Evolutionary conservation across 1,140 invertebrate genomes (phyloP).

Genomic region (Drosophila chauvacae): DNA sequence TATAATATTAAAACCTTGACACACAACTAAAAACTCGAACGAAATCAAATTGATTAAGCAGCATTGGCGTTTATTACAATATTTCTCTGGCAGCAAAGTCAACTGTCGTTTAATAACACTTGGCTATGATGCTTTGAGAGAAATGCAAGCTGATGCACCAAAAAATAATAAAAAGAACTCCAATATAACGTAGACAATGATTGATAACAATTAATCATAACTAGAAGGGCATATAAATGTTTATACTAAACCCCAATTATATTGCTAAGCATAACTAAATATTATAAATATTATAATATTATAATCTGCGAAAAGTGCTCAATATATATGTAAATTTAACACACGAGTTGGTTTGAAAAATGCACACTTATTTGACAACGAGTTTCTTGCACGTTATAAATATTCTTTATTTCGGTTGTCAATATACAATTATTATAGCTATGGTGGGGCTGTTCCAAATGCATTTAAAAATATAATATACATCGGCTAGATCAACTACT

Average conservation of each 20-base stretch:
- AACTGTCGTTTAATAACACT: slow-evolving; percentile 15
- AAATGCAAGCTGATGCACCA: slow-evolving; percentile 49
- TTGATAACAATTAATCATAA: slow-evolving; percentile 40
- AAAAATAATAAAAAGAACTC: slow-evolving; percentile 14
- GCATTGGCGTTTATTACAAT: slow-evolving; percentile 34
- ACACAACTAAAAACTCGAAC: slow-evolving; percentile 61
- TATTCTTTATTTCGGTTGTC: slow-evolving; percentile 54
- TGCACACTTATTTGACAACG: slow-evolving; percentile 79
- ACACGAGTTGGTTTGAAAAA: slow-evolving; percentile 76
- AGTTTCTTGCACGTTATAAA: slow-evolving; percentile 75
- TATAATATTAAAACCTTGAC: slow-evolving; percentile 85
- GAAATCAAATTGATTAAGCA: slow-evolving; percentile 13
- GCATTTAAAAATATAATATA: too few species aligned
- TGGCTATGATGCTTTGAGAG: slow-evolving; percentile 50
- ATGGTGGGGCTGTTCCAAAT: slow-evolving; percentile 39
- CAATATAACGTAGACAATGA: slow-evolving; percentile 50
- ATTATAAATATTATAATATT: slow-evolving; percentile 30
- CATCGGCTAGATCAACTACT: too few species aligned
- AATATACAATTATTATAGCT: slow-evolving; percentile 3
- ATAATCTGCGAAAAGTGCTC: slow-evolving; percentile 34
- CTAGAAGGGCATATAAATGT: slow-evolving; percentile 57
- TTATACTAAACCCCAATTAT: slow-evolving; percentile 38
- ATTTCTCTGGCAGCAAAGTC: slow-evolving; percentile 62
- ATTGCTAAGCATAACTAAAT: slow-evolving; percentile 26
- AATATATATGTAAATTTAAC: slow-evolving; percentile 46